Conservation (phyloP, 2,797 vertebrate genomes). For the Alcedo quadribrachys region DNA sequence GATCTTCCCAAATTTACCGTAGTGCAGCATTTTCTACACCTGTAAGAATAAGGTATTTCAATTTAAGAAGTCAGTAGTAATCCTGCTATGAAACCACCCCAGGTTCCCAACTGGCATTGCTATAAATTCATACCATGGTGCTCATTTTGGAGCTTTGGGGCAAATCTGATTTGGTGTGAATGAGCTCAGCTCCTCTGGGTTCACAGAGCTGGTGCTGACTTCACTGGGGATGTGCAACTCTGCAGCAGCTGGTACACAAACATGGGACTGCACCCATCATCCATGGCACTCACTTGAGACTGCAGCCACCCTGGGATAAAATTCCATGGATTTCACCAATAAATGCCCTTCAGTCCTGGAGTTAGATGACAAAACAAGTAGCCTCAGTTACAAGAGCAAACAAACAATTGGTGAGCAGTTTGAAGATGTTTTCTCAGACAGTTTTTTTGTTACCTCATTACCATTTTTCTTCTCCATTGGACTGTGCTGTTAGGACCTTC, state of each 20-base stretch:
- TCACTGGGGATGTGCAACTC: not conserved
- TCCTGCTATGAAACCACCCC: not conserved
- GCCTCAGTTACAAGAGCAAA: not conserved
- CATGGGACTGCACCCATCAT: not conserved
- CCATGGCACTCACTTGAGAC: rapidly evolving
- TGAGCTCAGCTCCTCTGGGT: rapidly evolving
- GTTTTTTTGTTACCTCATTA: not conserved
- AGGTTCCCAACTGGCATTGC: not conserved
- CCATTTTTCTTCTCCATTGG: constrained; percentile 18
- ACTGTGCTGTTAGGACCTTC: not conserved
- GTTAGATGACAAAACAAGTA: not conserved
- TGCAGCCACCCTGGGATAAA: not conserved
- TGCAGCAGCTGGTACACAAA: not conserved
- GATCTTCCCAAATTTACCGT: not conserved
- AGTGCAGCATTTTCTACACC: not conserved
- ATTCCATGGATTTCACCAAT: not conserved
- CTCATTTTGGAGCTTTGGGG: not conserved
- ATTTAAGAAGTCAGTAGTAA: not conserved
- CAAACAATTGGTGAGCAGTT: not conserved
- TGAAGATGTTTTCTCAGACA: not conserved
- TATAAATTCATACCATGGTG: not conserved
- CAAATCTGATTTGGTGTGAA: not conserved
- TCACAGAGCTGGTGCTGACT: not conserved
- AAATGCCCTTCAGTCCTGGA: not conserved
- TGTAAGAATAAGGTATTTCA: not conserved